A percentile compares a stretch with the other conserved stretches of the same genome.
Evolutionary conservation across 2,888 invertebrate genomes (phyloP).

Genomic region (Griposia aprilina): DNA sequence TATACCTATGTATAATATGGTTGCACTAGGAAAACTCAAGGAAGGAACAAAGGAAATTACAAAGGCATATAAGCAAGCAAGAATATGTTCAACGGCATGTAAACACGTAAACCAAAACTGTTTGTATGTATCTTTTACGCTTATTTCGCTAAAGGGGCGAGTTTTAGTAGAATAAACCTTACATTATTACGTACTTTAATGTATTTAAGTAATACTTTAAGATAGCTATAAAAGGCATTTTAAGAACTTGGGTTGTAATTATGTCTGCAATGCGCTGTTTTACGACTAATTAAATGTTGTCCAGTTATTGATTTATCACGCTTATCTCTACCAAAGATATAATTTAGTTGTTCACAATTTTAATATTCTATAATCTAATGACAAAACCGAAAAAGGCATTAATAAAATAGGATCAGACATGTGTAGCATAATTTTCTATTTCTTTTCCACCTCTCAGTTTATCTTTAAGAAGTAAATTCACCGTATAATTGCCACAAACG

Average conservation of each 20-base stretch:
- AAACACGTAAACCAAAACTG: slow-evolving; percentile 58
- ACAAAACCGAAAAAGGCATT: neutral
- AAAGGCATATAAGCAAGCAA: slow-evolving; percentile 48
- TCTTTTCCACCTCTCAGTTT: neutral
- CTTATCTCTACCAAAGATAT: neutral
- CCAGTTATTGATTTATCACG: neutral
- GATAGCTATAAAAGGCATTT: slow-evolving; percentile 30
- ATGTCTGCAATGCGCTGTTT: neutral
- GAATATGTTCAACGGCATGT: slow-evolving; percentile 59
- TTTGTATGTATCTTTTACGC: slow-evolving; percentile 50
- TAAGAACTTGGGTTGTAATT: slow-evolving; percentile 28
- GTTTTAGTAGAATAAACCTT: slow-evolving; percentile 40
- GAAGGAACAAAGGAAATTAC: slow-evolving; percentile 49
- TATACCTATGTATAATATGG: no score
- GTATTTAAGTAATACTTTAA: slow-evolving; percentile 38
- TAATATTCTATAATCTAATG: neutral
- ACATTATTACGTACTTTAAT: slow-evolving; percentile 50
- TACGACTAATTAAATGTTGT: neutral
- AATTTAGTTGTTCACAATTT: neutral
- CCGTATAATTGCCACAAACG: neutral
- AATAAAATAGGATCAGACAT: neutral
- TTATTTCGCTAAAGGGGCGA: slow-evolving; percentile 34
- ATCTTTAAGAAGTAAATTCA: no score
- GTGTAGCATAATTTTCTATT: no score
- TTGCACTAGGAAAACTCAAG: slow-evolving; percentile 24